These are phyloP conservation scores for Mesorhabditis sp. DNA, from an alignment of 2,888 invertebrate species.

Conservation along the genomic window DNA sequence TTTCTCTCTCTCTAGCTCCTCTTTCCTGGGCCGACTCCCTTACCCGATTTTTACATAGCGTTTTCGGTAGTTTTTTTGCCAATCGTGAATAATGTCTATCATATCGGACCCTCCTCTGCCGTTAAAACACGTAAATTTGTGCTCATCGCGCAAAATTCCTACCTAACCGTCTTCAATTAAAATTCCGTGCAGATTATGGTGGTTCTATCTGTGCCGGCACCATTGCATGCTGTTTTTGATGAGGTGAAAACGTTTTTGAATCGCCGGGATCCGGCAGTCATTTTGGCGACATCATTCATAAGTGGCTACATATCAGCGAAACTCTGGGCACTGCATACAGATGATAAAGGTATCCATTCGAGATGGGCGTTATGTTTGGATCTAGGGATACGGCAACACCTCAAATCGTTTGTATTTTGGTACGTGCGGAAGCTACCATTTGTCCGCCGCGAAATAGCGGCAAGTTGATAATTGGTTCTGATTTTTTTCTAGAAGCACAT, in stretches of 20 bases:
- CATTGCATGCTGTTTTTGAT: not conserved
- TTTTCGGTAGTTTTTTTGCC: no score
- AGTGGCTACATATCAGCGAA: not conserved
- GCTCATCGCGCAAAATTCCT: not conserved
- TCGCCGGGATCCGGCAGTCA: constrained; percentile 8
- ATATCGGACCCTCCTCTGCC: no score
- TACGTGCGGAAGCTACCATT: constrained; percentile 6
- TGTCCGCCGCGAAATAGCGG: not conserved
- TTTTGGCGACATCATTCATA: constrained; percentile 59
- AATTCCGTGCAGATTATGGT: not conserved
- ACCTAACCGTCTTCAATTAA: not conserved
- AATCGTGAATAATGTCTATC: no score
- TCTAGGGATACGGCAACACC: not conserved
- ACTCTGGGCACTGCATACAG: constrained; percentile 1
- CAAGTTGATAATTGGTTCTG: not conserved
- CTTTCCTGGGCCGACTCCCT: no score
- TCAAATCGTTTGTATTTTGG: not conserved
- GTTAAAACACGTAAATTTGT: no score
- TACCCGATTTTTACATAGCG: no score
- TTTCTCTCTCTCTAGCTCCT: no score
- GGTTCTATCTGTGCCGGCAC: not conserved
- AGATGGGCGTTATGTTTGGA: not conserved
- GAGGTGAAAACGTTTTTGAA: not conserved
- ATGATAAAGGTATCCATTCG: not conserved
- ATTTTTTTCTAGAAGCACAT: constrained; percentile 48